phyloP scores from a whole-genome alignment of 2,113 vertebrate species.

The Strix uralensis region DNA sequence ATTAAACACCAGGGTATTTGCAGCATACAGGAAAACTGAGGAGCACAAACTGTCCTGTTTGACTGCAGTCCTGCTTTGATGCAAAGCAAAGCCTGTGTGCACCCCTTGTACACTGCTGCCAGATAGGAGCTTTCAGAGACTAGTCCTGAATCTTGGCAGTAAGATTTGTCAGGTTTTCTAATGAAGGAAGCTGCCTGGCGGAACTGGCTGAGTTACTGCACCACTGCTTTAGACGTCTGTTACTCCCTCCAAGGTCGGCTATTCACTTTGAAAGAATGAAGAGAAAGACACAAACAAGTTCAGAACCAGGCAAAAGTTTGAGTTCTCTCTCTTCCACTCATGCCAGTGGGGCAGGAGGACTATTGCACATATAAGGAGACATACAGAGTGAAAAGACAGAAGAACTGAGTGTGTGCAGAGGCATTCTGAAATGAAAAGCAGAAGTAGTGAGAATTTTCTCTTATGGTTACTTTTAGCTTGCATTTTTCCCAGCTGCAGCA shows the following conservation, averaged over 20 bases:
- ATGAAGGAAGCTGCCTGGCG: neutral
- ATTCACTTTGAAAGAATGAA: neutral
- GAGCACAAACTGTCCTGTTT: neutral
- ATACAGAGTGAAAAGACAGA: neutral
- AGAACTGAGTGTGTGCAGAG: neutral
- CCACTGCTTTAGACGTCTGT: neutral
- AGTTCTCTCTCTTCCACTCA: neutral
- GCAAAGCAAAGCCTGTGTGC: neutral
- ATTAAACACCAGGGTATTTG: neutral
- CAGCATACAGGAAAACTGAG: rapidly evolving
- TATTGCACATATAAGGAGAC: neutral
- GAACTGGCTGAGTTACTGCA: neutral
- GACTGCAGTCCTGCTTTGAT: neutral
- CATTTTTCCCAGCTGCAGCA: neutral
- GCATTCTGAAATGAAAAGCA: neutral
- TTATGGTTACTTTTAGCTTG: neutral
- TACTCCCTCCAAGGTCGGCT: neutral
- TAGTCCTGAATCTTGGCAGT: neutral
- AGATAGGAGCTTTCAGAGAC: neutral
- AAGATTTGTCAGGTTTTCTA: neutral
- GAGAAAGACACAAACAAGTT: neutral
- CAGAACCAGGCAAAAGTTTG: neutral
- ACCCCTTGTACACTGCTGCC: neutral
- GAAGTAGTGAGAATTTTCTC: neutral
- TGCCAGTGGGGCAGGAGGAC: neutral